Evolutionary conservation across 2,888 invertebrate species (phyloP).

Genomic region (Toxonevra muliebris): DNA sequence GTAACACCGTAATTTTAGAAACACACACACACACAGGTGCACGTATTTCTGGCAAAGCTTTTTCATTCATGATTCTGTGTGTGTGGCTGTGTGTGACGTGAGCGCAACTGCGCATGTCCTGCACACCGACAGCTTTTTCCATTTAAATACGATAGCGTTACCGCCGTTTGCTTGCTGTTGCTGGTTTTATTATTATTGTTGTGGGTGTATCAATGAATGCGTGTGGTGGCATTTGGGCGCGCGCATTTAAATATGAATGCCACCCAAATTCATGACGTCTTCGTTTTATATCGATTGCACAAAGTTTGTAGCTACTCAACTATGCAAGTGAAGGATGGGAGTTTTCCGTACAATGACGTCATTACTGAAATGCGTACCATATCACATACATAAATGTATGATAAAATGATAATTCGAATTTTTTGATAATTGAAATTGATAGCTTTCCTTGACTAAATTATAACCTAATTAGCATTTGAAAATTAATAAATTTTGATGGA

Average conservation of each 20-base stretch:
- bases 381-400: not conserved
- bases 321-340: constrained; percentile 12
- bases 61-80: too few relatives aligned
- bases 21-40: too few relatives aligned
- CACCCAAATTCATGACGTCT: constrained; percentile 54
- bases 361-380: constrained; percentile 29
- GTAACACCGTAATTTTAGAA: too few relatives aligned
- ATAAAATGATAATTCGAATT: constrained; percentile 7
- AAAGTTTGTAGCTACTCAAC: not conserved
- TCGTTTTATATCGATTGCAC: constrained; percentile 46
- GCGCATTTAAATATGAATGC: constrained; percentile 30
- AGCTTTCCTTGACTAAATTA: constrained; percentile 3
- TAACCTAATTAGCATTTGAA: not conserved
- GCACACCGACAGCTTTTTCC: not conserved
- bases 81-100: not conserved
- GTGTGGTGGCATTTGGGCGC: not conserved
- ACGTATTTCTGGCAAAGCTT: too few relatives aligned
- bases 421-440: constrained; percentile 12
- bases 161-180: too few relatives aligned
- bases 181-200: too few relatives aligned
- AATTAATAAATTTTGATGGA: not conserved
- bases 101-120: not conserved
- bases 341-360: constrained; percentile 38
- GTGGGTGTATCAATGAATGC: not conserved
- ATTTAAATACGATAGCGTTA: too few relatives aligned